Percentiles rank a stretch among this genome's conserved stretches.
phyloP scores from a whole-genome alignment of 2,888 invertebrate genomes.

The Coremacera marginata region DNA sequence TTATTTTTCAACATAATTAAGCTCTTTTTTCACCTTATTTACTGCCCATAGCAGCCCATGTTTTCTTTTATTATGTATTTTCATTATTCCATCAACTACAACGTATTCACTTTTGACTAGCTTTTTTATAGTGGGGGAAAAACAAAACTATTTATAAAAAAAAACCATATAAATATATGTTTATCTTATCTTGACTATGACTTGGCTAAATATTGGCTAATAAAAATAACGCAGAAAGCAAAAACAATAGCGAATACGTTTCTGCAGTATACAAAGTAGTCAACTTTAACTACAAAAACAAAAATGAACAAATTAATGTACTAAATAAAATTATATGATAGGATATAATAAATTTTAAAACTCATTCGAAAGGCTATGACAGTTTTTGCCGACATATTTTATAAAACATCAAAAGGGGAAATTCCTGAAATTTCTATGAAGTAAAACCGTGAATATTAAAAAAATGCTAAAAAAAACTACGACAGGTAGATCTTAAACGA shows the following conservation, averaged over 20 bases:
- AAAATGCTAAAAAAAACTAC: too few species aligned
- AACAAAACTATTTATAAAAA: neutral
- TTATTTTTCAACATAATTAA: neutral
- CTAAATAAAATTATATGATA: neutral
- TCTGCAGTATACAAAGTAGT: neutral
- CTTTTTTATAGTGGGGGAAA: slow-evolving; percentile 25
- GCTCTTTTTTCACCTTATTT: neutral
- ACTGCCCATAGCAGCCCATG: neutral
- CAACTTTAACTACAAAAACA: neutral
- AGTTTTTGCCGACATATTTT: too few species aligned
- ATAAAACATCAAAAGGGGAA: too few species aligned
- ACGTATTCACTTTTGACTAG: neutral
- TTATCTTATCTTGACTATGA: slow-evolving; percentile 34
- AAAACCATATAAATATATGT: slow-evolving; percentile 9
- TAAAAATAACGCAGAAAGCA: slow-evolving; percentile 28
- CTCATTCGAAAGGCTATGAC: too few species aligned
- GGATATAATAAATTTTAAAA: too few species aligned
- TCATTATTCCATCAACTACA: neutral
- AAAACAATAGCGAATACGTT: slow-evolving; percentile 19
- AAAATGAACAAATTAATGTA: neutral
- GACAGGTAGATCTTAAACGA: too few species aligned
- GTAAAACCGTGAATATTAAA: too few species aligned
- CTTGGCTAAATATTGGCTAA: slow-evolving; percentile 37
- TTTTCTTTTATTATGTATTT: too few species aligned
- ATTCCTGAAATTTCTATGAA: too few species aligned